Percentiles rank a stretch among this genome's conserved stretches.
Evolutionary conservation across 2,113 vertebrate genomes (phyloP).

Genomic region (Neodon shergylaensis): DNA sequence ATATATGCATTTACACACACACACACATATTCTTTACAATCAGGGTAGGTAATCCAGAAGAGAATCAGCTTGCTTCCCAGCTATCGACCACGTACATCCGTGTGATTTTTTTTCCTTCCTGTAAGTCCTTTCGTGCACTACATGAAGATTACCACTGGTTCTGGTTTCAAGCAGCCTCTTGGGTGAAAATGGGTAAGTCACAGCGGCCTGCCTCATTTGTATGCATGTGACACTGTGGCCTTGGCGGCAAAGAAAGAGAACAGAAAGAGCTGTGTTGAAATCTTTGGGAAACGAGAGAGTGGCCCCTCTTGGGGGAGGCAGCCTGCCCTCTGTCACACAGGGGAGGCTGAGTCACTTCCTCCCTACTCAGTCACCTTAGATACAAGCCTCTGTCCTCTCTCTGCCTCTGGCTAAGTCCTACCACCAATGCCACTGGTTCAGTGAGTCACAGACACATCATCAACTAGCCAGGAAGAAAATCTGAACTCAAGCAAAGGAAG

Average conservation of each 20-base stretch:
- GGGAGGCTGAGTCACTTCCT: slow-evolving; percentile 70
- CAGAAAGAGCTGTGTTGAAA: slow-evolving; percentile 57
- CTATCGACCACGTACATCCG: neutral
- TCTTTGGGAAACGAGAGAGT: neutral
- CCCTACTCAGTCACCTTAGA: neutral
- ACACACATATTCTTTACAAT: neutral
- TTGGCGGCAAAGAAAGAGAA: slow-evolving; percentile 28
- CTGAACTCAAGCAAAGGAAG: neutral
- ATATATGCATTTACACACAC: too few relatives aligned
- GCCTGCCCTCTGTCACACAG: neutral
- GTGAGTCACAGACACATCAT: slow-evolving; percentile 45
- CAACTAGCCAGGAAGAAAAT: slow-evolving; percentile 10
- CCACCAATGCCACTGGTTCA: neutral
- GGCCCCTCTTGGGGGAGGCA: neutral
- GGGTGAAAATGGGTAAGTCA: neutral
- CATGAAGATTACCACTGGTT: neutral
- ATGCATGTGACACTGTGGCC: neutral
- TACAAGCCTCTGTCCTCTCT: neutral
- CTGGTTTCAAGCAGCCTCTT: neutral
- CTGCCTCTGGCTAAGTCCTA: neutral
- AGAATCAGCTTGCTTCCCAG: slow-evolving; percentile 3
- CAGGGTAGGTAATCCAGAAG: neutral
- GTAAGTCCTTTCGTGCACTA: neutral
- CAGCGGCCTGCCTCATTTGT: neutral
- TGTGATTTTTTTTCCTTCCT: neutral